Evolutionary conservation across 2,113 vertebrate species (phyloP).

Genomic region (Axis porcinus): DNA sequence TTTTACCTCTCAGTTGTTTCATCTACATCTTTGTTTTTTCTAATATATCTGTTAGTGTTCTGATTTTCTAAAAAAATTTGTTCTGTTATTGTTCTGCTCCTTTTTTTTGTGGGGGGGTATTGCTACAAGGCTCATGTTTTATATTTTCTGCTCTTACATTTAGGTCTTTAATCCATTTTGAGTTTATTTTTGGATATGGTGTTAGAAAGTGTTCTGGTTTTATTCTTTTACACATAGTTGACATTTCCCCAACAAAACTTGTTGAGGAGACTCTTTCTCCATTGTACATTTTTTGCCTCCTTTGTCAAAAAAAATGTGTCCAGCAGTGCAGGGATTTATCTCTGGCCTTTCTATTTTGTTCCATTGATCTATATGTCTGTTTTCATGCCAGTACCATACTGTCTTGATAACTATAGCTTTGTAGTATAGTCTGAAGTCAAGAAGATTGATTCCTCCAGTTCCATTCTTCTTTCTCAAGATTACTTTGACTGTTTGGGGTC

Average conservation of each 20-base stretch:
- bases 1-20: not conserved
- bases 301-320: not conserved
- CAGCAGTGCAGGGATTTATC: not conserved
- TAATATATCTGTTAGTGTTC: not conserved
- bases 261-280: not conserved
- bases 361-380: not conserved
- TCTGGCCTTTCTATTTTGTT: not conserved
- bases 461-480: not conserved
- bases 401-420: not conserved
- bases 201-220: not conserved
- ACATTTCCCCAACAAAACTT: not conserved
- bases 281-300: not conserved
- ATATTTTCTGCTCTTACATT: not conserved
- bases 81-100: not conserved
- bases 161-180: not conserved
- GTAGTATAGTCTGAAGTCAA: not conserved
- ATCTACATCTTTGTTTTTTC: not conserved
- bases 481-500: not conserved
- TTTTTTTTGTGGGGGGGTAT: fast-evolving
- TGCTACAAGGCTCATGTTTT: not conserved
- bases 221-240: not conserved
- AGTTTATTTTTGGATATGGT: not conserved
- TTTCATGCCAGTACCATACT: not conserved
- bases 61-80: not conserved
- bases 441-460: not conserved